Percentiles rank a stretch among this genome's conserved stretches.
Evolutionary conservation across 1,140 invertebrate species (phyloP).

Genomic region (Liolophura sinensis): DNA sequence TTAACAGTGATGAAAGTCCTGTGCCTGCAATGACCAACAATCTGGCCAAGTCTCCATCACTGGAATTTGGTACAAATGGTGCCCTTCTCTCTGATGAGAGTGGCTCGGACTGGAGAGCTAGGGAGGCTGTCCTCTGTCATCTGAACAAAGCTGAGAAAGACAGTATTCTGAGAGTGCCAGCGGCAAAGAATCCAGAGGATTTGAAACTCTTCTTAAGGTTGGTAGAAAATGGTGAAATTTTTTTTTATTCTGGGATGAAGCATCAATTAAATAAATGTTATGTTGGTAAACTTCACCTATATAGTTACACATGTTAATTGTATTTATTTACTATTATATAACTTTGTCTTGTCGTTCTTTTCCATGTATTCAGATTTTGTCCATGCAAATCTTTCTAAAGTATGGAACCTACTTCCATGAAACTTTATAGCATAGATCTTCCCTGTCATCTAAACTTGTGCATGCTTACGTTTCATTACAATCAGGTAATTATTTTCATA

Average conservation of each 20-base stretch:
- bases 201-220: conserved; percentile 71
- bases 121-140: conserved; percentile 64
- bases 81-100: conserved; percentile 31
- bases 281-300: neutral
- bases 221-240: neutral
- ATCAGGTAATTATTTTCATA: no score
- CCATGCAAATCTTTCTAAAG: neutral
- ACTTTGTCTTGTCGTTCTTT: neutral
- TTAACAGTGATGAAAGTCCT: conserved; percentile 46
- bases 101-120: conserved; percentile 22
- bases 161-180: conserved; percentile 70
- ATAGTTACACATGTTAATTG: no score
- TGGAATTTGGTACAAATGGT: conserved; percentile 58
- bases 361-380: neutral
- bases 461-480: no score
- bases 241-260: neutral
- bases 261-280: neutral
- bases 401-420: no score
- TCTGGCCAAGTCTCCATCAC: conserved; percentile 41
- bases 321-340: no score
- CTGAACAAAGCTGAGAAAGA: conserved; percentile 70
- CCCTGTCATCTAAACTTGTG: no score
- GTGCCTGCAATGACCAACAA: conserved; percentile 16
- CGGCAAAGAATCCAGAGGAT: conserved; percentile 75
- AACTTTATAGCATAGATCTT: no score